A percentile compares a stretch with the other conserved stretches of the same genome.
phyloP scores from a whole-genome alignment of 2,113 vertebrate genomes.

The Otolemur garnettii region DNA sequence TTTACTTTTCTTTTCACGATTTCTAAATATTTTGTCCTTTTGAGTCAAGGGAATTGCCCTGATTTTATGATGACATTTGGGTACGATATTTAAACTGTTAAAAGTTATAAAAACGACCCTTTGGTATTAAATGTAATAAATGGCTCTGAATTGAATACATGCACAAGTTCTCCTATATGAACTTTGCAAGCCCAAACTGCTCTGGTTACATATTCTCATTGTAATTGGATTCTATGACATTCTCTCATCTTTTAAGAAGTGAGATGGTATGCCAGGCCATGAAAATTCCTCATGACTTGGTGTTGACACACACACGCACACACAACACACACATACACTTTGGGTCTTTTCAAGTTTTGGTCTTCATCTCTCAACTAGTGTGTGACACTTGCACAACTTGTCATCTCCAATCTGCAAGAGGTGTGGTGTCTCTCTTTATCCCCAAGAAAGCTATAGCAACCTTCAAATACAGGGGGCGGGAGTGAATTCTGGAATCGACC shows the following conservation, averaged over 20 bases:
- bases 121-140: conserved; percentile 79
- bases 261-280: neutral
- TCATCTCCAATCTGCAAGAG: neutral
- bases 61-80: conserved; percentile 76
- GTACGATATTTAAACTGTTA: conserved; percentile 76
- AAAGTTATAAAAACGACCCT: conserved; percentile 76
- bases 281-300: neutral
- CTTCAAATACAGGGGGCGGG: neutral
- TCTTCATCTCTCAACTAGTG: neutral
- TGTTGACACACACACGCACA: neutral
- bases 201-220: conserved; percentile 43
- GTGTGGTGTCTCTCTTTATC: neutral
- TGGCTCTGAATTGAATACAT: conserved; percentile 58
- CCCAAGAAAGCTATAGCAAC: neutral
- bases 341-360: neutral
- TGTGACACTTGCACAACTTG: neutral
- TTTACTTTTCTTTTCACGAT: neutral
- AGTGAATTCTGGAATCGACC: neutral
- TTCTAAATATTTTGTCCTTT: conserved; percentile 72
- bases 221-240: conserved; percentile 48
- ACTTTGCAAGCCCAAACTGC: conserved; percentile 26
- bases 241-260: conserved; percentile 18
- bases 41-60: conserved; percentile 66
- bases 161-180: conserved; percentile 50
- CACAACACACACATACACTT: no score